These are phyloP conservation scores for Micronycteris hirsuta DNA, from an alignment of 2,113 vertebrate species.

Conservation along the genomic window DNA sequence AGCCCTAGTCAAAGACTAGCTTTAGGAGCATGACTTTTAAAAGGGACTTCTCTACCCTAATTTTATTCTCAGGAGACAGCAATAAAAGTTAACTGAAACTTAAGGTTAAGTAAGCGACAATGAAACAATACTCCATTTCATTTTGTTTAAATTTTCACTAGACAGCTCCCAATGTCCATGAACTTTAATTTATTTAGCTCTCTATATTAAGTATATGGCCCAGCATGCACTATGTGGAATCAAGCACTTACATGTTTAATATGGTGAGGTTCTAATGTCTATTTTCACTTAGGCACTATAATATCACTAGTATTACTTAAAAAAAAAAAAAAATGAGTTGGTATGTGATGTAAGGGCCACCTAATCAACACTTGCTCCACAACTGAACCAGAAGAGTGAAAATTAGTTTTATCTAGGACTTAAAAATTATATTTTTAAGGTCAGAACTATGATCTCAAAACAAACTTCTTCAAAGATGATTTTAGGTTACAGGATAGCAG, in stretches of 20 bases:
- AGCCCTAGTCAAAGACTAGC: not conserved
- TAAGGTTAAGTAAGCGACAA: not conserved
- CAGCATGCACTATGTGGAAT: not conserved
- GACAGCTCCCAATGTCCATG: not conserved
- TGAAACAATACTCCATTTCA: not conserved
- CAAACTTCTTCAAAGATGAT: constrained; percentile 9
- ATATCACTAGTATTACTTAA: not conserved
- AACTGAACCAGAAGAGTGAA: constrained; percentile 15
- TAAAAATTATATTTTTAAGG: constrained; percentile 19
- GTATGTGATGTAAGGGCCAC: not conserved
- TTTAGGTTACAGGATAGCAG: not conserved
- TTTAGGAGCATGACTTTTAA: not conserved
- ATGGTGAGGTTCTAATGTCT: not conserved
- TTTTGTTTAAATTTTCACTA: not conserved
- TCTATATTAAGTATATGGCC: not conserved
- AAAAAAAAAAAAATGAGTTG: not conserved
- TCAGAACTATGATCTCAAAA: not conserved
- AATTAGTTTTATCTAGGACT: not conserved
- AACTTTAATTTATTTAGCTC: not conserved
- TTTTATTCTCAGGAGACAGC: not conserved
- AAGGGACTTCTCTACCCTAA: not conserved
- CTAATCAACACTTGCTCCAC: not conserved
- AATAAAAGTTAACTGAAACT: not conserved
- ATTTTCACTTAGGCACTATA: not conserved
- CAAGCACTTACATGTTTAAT: not conserved